Conservation (phyloP, 2,888 invertebrate genomes). For the Agrochola litura region DNA sequence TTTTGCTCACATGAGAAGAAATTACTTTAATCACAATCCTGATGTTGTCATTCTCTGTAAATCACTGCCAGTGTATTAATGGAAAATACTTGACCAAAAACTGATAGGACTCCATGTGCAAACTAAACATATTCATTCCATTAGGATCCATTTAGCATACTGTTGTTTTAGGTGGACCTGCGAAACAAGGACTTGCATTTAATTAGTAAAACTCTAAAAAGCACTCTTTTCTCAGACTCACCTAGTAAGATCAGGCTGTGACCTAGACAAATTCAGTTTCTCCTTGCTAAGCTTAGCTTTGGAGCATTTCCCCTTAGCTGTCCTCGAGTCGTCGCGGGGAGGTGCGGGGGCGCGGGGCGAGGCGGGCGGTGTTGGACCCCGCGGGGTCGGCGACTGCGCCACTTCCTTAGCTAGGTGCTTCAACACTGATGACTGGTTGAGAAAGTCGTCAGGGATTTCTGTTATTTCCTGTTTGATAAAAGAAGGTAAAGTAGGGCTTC, state of each 20-base stretch:
- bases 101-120: neutral
- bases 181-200: neutral
- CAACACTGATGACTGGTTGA: constrained; percentile 95
- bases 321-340: constrained; percentile 74
- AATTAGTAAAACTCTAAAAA: neutral
- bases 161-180: neutral
- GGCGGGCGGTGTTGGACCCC: constrained; percentile 81
- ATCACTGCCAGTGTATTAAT: neutral
- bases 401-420: constrained; percentile 96
- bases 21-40: neutral
- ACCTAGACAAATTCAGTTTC: constrained; percentile 93
- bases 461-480: constrained; percentile 92
- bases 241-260: constrained; percentile 95
- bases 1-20: neutral
- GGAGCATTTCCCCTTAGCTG: constrained; percentile 80
- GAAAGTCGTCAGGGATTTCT: constrained; percentile 96
- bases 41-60: neutral
- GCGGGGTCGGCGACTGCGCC: constrained; percentile 84
- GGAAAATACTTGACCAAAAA: neutral
- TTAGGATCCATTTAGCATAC: neutral
- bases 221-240: constrained; percentile 69
- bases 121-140: neutral
- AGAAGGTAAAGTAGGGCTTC: neutral
- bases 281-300: constrained; percentile 89
- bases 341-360: constrained; percentile 77